Evolutionary conservation across 2,113 vertebrate species (phyloP).

Genomic region (Beaufortia kweichowensis): DNA sequence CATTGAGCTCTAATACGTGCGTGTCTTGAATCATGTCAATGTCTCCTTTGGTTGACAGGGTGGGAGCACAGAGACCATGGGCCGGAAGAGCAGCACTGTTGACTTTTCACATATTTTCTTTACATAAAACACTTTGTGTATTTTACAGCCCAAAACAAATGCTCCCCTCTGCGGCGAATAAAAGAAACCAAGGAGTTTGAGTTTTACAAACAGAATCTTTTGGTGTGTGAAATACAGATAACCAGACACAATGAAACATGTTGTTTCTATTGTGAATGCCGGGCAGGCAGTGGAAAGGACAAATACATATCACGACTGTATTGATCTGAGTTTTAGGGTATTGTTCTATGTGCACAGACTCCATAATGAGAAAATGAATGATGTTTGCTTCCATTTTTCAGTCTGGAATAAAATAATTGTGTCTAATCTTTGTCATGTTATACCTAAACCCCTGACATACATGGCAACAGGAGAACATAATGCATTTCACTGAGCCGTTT

Average conservation of each 20-base stretch:
- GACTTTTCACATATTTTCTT: background rate
- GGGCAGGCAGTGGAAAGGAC: slow-evolving; percentile 40
- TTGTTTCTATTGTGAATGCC: slow-evolving; percentile 52
- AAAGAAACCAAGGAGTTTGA: slow-evolving; percentile 23
- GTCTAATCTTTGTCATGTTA: slow-evolving; percentile 30
- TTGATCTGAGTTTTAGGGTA: slow-evolving; percentile 58
- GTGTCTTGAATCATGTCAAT: slow-evolving; percentile 64
- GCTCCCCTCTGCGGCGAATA: background rate
- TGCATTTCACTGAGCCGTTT: slow-evolving; percentile 53
- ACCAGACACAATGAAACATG: slow-evolving; percentile 43
- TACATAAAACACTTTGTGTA: slow-evolving; percentile 3
- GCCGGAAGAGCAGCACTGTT: background rate
- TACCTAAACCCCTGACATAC: slow-evolving; percentile 49
- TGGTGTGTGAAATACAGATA: slow-evolving; percentile 40
- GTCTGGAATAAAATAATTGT: slow-evolving; percentile 44
- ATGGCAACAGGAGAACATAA: slow-evolving; percentile 40
- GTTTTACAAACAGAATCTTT: slow-evolving; percentile 15
- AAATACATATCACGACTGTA: slow-evolving; percentile 51
- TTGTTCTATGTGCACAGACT: slow-evolving; percentile 53
- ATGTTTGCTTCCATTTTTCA: slow-evolving; percentile 23
- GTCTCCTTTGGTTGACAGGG: slow-evolving; percentile 54
- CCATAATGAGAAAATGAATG: slow-evolving; percentile 52
- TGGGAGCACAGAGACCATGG: slow-evolving; percentile 32
- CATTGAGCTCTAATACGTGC: slow-evolving; percentile 70
- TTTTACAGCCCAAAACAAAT: background rate